Evolutionary conservation across 1,140 invertebrate species (phyloP).

Genomic region (Rhizoglyphus robini): DNA sequence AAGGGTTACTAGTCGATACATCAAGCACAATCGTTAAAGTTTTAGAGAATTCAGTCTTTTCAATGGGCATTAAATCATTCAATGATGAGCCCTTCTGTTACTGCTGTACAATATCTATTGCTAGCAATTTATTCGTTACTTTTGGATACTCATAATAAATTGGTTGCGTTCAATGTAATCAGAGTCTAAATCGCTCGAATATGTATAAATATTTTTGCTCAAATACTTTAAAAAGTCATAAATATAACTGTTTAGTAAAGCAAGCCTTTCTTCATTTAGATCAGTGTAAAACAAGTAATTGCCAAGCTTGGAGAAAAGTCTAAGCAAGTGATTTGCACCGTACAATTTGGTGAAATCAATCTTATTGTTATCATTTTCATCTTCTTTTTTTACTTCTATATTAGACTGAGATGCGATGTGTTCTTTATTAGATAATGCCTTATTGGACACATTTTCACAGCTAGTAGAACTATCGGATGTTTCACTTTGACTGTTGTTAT

Average conservation of each 20-base stretch:
- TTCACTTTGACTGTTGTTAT: slow-evolving; percentile 12
- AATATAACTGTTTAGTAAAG: slow-evolving; percentile 2
- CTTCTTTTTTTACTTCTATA: too few relatives aligned
- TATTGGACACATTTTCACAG: neutral
- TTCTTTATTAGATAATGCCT: neutral
- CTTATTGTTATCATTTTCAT: neutral
- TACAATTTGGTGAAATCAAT: slow-evolving; percentile 43
- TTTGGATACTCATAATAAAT: neutral
- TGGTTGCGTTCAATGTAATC: neutral
- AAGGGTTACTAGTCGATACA: neutral
- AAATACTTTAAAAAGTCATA: slow-evolving; percentile 13
- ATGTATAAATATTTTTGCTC: neutral
- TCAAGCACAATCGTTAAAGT: neutral
- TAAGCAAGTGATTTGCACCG: slow-evolving; percentile 73
- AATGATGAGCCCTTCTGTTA: neutral
- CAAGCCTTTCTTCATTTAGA: slow-evolving; percentile 37
- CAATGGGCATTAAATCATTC: neutral
- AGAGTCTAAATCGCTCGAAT: neutral
- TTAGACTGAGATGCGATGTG: too few relatives aligned
- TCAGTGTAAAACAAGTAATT: slow-evolving; percentile 75
- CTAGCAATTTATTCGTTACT: neutral
- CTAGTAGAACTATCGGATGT: slow-evolving; percentile 9
- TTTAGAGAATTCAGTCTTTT: neutral
- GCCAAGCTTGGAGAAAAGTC: slow-evolving; percentile 78
- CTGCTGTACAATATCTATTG: neutral